A percentile compares a stretch with the other conserved stretches of the same genome.
These are phyloP conservation scores for Ploceus nigricollis DNA, from an alignment of 2,113 vertebrate genomes.

Conservation along the genomic window DNA sequence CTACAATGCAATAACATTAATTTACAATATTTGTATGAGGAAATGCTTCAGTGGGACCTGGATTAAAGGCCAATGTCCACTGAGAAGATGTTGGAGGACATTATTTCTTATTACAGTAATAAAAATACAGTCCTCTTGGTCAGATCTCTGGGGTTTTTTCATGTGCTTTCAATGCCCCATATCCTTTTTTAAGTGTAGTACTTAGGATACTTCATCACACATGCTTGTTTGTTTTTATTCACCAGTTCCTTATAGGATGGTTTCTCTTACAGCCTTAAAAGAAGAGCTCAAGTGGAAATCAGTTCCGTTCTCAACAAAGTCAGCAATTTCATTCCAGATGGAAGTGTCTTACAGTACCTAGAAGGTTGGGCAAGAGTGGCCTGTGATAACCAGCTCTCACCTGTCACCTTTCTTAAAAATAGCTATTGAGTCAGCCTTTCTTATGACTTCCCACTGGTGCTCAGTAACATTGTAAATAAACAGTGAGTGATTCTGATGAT, in stretches of 20 bases:
- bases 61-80: background rate
- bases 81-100: background rate
- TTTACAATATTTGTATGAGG: background rate
- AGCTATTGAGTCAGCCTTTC: constrained; percentile 19
- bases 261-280: background rate
- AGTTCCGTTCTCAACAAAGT: background rate
- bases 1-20: background rate
- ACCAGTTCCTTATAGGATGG: background rate
- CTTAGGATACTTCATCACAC: background rate
- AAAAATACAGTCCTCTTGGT: background rate
- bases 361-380: background rate
- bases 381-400: constrained; percentile 23
- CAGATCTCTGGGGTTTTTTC: background rate
- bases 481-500: background rate
- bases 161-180: background rate
- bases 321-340: background rate
- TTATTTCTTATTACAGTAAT: background rate
- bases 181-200: background rate
- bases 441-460: constrained; percentile 17
- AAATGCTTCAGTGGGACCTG: background rate
- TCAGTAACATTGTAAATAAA: constrained; percentile 50
- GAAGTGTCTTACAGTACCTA: background rate
- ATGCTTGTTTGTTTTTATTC: background rate
- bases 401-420: constrained; percentile 54
- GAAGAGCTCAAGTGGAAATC: background rate